phyloP scores from a whole-genome alignment of 2,113 vertebrate genomes.

The Trematocara marginatum region DNA sequence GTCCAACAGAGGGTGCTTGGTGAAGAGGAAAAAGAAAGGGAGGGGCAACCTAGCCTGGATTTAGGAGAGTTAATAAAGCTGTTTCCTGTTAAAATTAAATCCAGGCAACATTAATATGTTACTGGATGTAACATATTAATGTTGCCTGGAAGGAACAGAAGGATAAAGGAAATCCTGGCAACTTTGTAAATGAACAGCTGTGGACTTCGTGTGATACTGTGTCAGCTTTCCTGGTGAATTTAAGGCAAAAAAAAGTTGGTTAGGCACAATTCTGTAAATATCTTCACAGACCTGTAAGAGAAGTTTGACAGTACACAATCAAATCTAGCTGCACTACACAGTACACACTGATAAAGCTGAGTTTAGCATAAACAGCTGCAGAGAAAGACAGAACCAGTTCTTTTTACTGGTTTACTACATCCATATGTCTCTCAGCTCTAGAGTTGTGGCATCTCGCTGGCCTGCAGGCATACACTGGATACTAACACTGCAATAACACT shows the following conservation, averaged over 20 bases:
- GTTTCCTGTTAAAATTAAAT: not conserved
- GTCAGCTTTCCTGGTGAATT: not conserved
- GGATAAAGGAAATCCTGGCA: not conserved
- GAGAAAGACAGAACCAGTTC: not conserved
- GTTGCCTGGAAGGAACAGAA: not conserved
- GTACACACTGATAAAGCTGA: not conserved
- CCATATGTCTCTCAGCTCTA: not conserved
- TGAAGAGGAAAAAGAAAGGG: not conserved
- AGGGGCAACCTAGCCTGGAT: not conserved
- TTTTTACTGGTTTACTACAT: not conserved
- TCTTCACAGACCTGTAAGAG: not conserved
- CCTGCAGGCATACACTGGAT: not conserved
- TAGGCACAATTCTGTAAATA: not conserved
- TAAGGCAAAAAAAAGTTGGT: not conserved
- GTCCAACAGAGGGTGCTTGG: not conserved
- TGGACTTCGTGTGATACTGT: fast-evolving
- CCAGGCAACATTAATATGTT: not conserved
- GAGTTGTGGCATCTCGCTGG: not conserved
- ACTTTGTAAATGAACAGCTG: not conserved
- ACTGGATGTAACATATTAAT: not conserved
- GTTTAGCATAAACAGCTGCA: not conserved
- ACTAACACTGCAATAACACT: not conserved
- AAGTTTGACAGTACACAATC: not conserved
- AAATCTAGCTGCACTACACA: not conserved
- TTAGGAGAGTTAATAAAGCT: not conserved